phyloP scores from a whole-genome alignment of 2,888 invertebrate genomes.

The Melangyna quadrimaculata region DNA sequence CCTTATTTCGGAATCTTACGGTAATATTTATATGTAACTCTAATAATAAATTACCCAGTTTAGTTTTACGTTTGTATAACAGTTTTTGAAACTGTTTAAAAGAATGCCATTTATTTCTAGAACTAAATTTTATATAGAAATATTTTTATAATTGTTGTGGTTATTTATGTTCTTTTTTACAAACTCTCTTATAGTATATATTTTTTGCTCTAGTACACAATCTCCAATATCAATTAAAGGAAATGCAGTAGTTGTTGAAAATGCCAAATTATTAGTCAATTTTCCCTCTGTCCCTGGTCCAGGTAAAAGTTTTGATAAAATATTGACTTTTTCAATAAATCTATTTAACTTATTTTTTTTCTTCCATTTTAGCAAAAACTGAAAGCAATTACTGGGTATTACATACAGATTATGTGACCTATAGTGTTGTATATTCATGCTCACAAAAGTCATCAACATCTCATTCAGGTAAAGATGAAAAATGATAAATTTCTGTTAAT shows the following conservation, averaged over 20 bases:
- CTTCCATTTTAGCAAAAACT: neutral
- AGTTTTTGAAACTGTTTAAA: too few relatives aligned
- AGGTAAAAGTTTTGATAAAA: neutral
- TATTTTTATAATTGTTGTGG: neutral
- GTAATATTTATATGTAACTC: too few relatives aligned
- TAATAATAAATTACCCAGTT: too few relatives aligned
- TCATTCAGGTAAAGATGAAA: neutral
- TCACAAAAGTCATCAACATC: neutral
- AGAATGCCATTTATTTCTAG: too few relatives aligned
- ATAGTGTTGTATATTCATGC: conserved; percentile 56
- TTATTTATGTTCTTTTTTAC: neutral
- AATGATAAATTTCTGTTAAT: neutral
- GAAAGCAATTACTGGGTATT: conserved; percentile 58
- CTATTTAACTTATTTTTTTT: neutral
- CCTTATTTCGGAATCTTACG: too few relatives aligned
- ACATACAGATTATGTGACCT: conserved; percentile 40
- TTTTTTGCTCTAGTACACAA: neutral
- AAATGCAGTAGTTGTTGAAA: conserved; percentile 30
- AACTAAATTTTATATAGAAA: too few relatives aligned
- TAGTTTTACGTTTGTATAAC: too few relatives aligned
- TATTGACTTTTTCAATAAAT: neutral
- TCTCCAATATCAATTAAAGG: conserved; percentile 14
- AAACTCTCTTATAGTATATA: neutral
- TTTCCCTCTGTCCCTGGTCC: conserved; percentile 33
- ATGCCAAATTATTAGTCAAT: conserved; percentile 50